Evolutionary conservation across 1,140 invertebrate species (phyloP), one percentile per base, ranked within the genome.

Genomic region (Cecropterus lyciades): DNA sequence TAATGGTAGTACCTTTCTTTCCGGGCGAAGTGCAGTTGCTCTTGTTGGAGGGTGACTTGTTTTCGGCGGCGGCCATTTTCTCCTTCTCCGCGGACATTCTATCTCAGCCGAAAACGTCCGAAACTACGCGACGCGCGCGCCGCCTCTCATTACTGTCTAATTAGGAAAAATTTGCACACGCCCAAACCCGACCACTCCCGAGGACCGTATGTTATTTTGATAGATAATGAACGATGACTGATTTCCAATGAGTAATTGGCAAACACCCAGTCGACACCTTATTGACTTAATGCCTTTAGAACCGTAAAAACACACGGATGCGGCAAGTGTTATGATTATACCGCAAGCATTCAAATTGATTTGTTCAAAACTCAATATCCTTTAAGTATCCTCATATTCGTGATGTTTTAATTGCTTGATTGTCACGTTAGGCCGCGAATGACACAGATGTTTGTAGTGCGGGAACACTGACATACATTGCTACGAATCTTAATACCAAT

Each of bases 21-120:
- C 87, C 89, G n/a, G 89, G 89, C 62, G 89, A 91, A 15, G 88
- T 85, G 73, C 89, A 90, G 77, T 91, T 91, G 69, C 85, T 89
- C 80, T 83, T 91, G 73, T 89, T 90, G 20, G 89, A 89, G 27
- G 89, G 87, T 27, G 89, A 90, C 69, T 91, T 91, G 46, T 76
- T 72, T 74, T 89, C 89, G 46, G 80, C 78, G 24, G 84, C 75
- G 37, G 85, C 87, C 89, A 90, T 90, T 69, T 90, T 91, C 76
- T 87, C 89, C 69, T 89, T 91, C 75, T 91, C 89, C 20, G 87
- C 83, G 72, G 86, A 83, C 87, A 91, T 91, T 67, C 56, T 82
- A 66, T 71, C 73, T 72, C 59, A 69, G 68, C 62, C 65, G 70
- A 60, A 55, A 57, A 73, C 69, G 63, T 70, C 63, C 78, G n/a